Evolutionary conservation across 2,888 invertebrate species (phyloP), one percentile per base, ranked within the genome.

Genomic region (Zygaena filipendulae): DNA sequence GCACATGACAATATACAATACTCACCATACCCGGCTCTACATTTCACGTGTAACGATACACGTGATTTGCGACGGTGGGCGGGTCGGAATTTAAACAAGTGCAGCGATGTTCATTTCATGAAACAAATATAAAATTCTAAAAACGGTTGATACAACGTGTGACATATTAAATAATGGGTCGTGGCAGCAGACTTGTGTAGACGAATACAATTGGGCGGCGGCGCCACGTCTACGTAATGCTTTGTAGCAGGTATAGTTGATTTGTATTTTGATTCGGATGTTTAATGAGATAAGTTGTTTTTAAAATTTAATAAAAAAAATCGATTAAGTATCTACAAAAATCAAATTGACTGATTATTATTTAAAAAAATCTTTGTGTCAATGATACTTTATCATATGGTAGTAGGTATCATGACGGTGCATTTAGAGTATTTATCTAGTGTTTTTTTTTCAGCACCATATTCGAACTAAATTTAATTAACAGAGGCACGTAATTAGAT

Each of bases 101-200:
- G 16, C 7, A 16, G 16, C 7, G 7, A 16, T 16, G 16, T 16
- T 16, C 16, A 16, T 16, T 16, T 16, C 7, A 7, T 16, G 44
- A 45, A 50, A 49, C 38, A 27, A 47, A 27, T 31, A 11, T 13
- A 29, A 24, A 49, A 54, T 51, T 10, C 25, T 8, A 6, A 8
- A 11, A 4, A 5, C 5, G 4, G 16, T 25, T 4, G 19, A 23
- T 27, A 56, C 32, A 51, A 52, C 53, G 58, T 67, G 72, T 54
- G 49, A 52, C 49, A 49, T 47, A 59, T 55, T 56, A 58, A 58
- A 59, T 56, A 45, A 64, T 71, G 60, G 57, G 66, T 60, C 59
- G 72, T 74, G 72, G 60, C 52, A 55, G 36, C 47, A 59, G 52
- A 56, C 49, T 41, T 58, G 71, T 77, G 74, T 58, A 54, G 59